Evolutionary conservation across 2,797 vertebrate species (phyloP).

Genomic region (Lutjanus campechanus): DNA sequence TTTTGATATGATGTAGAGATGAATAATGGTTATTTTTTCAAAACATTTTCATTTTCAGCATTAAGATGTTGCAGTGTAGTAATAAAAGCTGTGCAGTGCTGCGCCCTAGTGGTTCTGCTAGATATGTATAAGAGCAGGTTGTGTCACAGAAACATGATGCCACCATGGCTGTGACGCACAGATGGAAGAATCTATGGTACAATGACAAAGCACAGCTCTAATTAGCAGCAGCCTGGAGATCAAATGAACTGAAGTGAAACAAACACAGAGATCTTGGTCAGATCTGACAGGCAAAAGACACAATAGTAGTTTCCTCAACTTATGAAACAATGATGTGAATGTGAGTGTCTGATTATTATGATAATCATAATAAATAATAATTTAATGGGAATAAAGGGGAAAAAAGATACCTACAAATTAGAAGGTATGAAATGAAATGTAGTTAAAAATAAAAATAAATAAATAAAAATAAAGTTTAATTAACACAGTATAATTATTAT

Average conservation of each 20-base stretch:
- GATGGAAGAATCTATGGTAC: background rate
- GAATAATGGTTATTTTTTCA: no score
- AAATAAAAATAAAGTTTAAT: no score
- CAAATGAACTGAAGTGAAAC: background rate
- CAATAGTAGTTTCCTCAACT: background rate
- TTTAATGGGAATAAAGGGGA: no score
- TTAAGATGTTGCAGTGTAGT: slow-evolving; percentile 1
- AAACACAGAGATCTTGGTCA: background rate
- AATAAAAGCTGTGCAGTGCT: slow-evolving; percentile 42
- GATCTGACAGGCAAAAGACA: background rate
- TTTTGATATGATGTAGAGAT: background rate
- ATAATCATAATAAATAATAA: no score
- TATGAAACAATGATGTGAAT: background rate
- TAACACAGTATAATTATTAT: no score
- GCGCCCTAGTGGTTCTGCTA: slow-evolving; percentile 65
- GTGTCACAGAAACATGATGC: background rate
- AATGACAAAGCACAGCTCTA: background rate
- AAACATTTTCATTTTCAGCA: no score
- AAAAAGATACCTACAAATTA: no score
- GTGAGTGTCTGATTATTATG: background rate
- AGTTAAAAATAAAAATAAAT: no score
- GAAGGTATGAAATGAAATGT: no score
- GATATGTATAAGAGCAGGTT: background rate
- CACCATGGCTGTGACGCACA: background rate
- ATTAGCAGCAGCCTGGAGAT: slow-evolving; percentile 25